Evolutionary conservation across 2,113 vertebrate species (phyloP).

Genomic region (Ailurus styani): DNA sequence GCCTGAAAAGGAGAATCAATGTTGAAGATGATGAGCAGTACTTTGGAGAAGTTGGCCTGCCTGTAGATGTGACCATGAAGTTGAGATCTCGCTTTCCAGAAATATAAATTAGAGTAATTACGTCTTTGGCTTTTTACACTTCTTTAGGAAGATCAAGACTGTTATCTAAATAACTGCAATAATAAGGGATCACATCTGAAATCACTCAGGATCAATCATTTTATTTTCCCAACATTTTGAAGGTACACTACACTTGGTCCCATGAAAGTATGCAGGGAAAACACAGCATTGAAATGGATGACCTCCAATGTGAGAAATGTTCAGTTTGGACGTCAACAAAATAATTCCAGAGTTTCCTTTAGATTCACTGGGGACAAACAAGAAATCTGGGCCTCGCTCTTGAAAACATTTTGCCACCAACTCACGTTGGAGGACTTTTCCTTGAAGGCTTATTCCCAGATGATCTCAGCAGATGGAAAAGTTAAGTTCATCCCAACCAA

Average conservation of each 20-base stretch:
- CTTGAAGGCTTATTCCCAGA: background rate
- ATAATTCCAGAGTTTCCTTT: background rate
- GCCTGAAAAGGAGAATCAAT: background rate
- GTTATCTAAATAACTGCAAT: background rate
- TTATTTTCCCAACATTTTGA: background rate
- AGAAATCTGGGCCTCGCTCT: background rate
- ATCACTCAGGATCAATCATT: background rate
- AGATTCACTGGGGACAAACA: background rate
- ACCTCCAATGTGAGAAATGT: background rate
- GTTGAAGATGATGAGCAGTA: background rate
- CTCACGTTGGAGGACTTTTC: background rate
- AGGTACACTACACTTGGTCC: background rate
- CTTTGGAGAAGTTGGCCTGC: background rate
- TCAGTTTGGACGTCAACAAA: background rate
- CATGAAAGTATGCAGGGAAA: background rate
- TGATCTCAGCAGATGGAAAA: background rate
- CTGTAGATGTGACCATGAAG: background rate
- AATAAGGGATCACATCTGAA: background rate
- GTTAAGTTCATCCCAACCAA: background rate
- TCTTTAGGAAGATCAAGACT: background rate
- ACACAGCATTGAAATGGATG: background rate
- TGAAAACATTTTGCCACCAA: background rate
- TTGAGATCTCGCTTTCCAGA: background rate
- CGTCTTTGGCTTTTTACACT: background rate
- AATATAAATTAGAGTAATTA: background rate